Evolutionary conservation across 2,888 invertebrate genomes (phyloP), one percentile per base, ranked within the genome.

Genomic region (Pogonocherus hispidulus): DNA sequence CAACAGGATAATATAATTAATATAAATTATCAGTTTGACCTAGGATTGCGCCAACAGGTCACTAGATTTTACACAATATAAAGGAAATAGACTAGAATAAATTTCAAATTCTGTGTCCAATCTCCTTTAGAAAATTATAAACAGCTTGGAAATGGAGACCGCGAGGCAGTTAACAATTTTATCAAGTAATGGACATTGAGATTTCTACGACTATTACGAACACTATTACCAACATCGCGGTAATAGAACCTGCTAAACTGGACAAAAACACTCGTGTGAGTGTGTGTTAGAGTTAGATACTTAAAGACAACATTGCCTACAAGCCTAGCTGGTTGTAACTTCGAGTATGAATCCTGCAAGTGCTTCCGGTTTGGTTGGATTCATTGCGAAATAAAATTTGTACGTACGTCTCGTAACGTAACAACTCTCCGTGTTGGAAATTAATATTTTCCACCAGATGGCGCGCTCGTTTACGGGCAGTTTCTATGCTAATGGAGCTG

Each of bases 331-430:
- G 37, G 35, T 20, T 37, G 55, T n/a, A n/a, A n/a, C n/a, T n/a
- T n/a, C n/a, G n/a, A n/a, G n/a, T n/a, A n/a, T n/a, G n/a, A 37
- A 37, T 37, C 37, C 20, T 6, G 55, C 20, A 20, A 32, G 19
- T 20, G 20, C 55, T 55, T 55, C 55, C 55, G 37, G 55, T 35
- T 41, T 41, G n/a, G 41, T 41, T 8, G 55, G 55, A 55, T 55
- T 55, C 35, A 55, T 55, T 55, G 27, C 20, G n/a, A 8, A 20
- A 18, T 14, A 55, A 3, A 37, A 23, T 51, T 51, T 23, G 6
- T 51, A 51, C 22, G n/a, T 14, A 14, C 41, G 20, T 8, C 37
- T 41, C 22, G 37, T 37, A 55, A 55, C 18, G 55, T n/a, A n/a
- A n/a, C n/a, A n/a, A n/a, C n/a, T n/a, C n/a, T n/a, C n/a, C 35